phyloP scores from a whole-genome alignment of 2,797 vertebrate genomes.

The Oryzias dopingdopingensis region DNA sequence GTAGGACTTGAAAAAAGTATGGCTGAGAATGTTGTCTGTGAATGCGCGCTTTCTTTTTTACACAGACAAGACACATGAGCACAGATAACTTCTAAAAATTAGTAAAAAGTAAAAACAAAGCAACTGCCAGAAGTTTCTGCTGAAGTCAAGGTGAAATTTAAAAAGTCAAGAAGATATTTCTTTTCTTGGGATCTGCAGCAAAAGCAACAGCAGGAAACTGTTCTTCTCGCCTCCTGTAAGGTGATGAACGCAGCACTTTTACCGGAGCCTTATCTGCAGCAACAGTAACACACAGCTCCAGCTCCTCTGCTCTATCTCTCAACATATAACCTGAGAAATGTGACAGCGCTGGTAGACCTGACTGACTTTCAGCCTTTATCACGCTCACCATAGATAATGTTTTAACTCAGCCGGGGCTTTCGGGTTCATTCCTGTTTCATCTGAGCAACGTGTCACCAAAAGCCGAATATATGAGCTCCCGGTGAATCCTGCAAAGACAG shows the following conservation, averaged over 20 bases:
- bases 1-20: conserved; percentile 1
- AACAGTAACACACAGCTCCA: conserved; percentile 27
- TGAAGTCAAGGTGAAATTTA: conserved; percentile 16
- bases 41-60: background rate
- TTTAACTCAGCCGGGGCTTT: conserved; percentile 31
- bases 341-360: conserved; percentile 27
- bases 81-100: too few relatives aligned
- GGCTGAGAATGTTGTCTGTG: conserved; percentile 9
- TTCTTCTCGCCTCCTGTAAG: conserved; percentile 41
- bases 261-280: conserved; percentile 56
- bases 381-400: conserved; percentile 28
- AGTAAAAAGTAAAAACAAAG: too few relatives aligned
- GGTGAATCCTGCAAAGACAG: conserved; percentile 28
- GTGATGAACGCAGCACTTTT: conserved; percentile 54
- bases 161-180: conserved; percentile 1
- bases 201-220: conserved; percentile 35
- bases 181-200: conserved; percentile 27
- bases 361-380: conserved; percentile 30
- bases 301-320: conserved; percentile 38
- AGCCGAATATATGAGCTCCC: conserved; percentile 26
- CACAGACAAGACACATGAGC: conserved; percentile 13
- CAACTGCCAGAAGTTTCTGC: background rate
- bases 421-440: conserved; percentile 3
- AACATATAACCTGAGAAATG: conserved; percentile 29
- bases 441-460: conserved; percentile 30